Base-by-base conservation (phyloP, 2,113 vertebrate species). In the Cottus gobio region DNA sequence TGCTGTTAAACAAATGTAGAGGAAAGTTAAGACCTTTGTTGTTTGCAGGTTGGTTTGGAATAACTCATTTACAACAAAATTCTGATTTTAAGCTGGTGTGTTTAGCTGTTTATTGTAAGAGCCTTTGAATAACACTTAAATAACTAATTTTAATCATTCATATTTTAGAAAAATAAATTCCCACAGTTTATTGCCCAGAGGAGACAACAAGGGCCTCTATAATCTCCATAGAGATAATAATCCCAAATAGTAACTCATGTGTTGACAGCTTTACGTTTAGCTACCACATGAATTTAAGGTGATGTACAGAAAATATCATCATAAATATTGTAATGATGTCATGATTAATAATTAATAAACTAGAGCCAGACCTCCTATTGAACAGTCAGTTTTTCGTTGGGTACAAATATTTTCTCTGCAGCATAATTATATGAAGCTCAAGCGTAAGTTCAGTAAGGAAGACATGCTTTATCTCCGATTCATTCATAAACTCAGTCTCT, bases 131-230 rank as follows among this genome's bases (percentile, higher is more conserved):
- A 44, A 20, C 4, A 8, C 39, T 39, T 69, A n/a, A 61, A 62
- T 42, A 75, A 42, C 22, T 54, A 10, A 6, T 68, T 75, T 37
- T 71, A n/a, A 34, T 28, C 9, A 24, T 76, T 57, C 2, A 54
- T 16, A 73, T 56, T 36, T 18, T 42, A 15, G 50, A 26, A 56
- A 12, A 34, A 26, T n/a, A 62, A 22, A 26, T 68, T 75, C 75
- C 74, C 76, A 64, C 56, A 61, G 60, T 84, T 82, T 74, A 81
- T 82, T 82, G 42, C 68, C 37, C 46, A 57, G 46, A 67, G 18
- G 76, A 77, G 22, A 56, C 1, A 63, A 80, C n/a, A 48, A 50
- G 30, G n/a, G 44, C 67, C 26, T 52, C 60, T 1, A 66, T 65
- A 52, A 34, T 82, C 50, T 67, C 36, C 46, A 70, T 85, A 68